These are phyloP conservation scores for Marmota flaviventris DNA, from an alignment of 2,113 vertebrate species.

Conservation along the genomic window DNA sequence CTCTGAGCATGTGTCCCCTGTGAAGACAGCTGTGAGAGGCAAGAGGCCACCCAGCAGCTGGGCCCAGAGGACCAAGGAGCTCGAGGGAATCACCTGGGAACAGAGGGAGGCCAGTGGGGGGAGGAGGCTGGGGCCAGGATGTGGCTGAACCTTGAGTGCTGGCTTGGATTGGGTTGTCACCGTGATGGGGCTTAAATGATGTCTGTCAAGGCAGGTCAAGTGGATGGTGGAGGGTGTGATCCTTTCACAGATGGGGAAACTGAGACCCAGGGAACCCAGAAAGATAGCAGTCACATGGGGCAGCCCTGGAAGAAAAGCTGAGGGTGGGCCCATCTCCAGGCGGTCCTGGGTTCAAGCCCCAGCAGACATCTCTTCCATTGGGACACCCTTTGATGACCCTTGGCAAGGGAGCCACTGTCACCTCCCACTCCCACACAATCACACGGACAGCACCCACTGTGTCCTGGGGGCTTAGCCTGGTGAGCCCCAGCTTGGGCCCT, in stretches of 20 bases:
- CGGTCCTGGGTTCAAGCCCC: fast-evolving
- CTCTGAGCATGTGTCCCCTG: fast-evolving
- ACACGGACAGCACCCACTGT: neutral
- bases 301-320: neutral
- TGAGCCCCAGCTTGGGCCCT: neutral
- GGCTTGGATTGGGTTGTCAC: neutral
- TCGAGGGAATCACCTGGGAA: neutral
- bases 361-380: fast-evolving
- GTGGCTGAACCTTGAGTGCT: fast-evolving
- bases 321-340: fast-evolving
- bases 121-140: too few species aligned
- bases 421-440: too few species aligned
- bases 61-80: neutral
- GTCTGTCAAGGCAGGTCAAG: neutral
- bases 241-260: neutral
- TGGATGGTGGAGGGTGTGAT: too few species aligned
- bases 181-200: fast-evolving
- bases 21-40: neutral
- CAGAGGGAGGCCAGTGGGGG: neutral
- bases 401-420: fast-evolving
- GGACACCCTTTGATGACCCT: fast-evolving
- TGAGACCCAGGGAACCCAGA: neutral
- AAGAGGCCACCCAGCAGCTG: neutral
- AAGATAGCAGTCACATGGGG: fast-evolving
- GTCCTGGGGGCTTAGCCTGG: neutral